These are phyloP conservation scores for Laticauda colubrina DNA, from an alignment of 2,113 vertebrate species.

Conservation along the genomic window DNA sequence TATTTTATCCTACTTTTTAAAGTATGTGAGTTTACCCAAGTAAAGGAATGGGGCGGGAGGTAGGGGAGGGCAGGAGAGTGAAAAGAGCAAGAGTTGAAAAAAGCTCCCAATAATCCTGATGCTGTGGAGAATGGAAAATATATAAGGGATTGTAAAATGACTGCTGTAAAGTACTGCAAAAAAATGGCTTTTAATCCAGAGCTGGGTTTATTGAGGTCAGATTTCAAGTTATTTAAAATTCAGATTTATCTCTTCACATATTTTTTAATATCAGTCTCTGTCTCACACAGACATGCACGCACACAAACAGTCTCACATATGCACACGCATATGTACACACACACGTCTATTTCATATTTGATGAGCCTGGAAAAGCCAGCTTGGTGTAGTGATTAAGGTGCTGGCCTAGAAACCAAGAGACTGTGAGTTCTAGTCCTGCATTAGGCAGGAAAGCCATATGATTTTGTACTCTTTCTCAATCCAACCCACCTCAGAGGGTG, in stretches of 20 bases:
- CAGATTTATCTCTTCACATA: conserved; percentile 38
- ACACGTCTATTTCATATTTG: neutral
- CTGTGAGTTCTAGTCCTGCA: neutral
- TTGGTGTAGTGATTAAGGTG: neutral
- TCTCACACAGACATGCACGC: neutral
- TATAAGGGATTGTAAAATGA: neutral
- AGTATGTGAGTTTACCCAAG: conserved; percentile 34
- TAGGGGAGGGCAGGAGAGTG: neutral
- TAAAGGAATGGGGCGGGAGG: neutral
- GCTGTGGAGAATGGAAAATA: conserved; percentile 16
- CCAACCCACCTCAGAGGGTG: neutral
- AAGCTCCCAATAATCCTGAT: conserved; percentile 8
- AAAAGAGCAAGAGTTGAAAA: conserved; percentile 8
- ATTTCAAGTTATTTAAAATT: conserved; percentile 53
- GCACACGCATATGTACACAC: neutral
- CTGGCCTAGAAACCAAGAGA: neutral
- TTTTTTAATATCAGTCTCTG: neutral
- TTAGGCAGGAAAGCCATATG: neutral
- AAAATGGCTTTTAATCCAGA: conserved; percentile 44
- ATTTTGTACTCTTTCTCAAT: neutral
- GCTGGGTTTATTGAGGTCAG: conserved; percentile 53
- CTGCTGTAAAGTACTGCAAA: conserved; percentile 14
- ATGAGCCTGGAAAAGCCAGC: conserved; percentile 1
- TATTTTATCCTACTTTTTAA: neutral
- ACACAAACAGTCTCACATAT: neutral